Evolutionary conservation across 2,113 vertebrate species (phyloP).

Genomic region (Capreolus pygargus): DNA sequence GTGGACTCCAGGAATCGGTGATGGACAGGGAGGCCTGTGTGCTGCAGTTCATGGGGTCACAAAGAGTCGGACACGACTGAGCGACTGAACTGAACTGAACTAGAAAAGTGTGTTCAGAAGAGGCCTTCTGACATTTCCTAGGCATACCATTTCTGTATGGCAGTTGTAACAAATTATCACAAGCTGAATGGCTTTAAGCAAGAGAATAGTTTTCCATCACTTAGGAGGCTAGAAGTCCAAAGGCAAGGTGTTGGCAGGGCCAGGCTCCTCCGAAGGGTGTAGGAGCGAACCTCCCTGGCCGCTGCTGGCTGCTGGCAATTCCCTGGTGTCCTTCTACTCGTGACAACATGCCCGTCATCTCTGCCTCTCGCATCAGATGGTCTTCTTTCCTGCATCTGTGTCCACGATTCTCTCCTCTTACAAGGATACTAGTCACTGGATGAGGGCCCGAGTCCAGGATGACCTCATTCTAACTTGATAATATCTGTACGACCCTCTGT

Average conservation of each 20-base stretch:
- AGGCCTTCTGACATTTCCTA: neutral
- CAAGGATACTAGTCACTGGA: neutral
- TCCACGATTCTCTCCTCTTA: neutral
- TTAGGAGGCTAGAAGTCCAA: neutral
- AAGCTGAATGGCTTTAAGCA: neutral
- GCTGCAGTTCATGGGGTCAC: no score
- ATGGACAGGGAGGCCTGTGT: no score
- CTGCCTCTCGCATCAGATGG: neutral
- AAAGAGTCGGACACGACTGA: no score
- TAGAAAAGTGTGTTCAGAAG: neutral
- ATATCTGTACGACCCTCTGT: neutral
- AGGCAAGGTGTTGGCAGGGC: neutral
- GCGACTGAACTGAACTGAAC: neutral
- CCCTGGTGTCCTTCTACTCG: neutral
- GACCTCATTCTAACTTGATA: neutral
- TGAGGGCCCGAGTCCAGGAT: neutral
- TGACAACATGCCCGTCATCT: neutral
- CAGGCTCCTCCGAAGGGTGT: no score
- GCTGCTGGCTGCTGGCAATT: neutral
- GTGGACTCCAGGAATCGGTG: no score
- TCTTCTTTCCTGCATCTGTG: neutral
- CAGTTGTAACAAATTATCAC: neutral
- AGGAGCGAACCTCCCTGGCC: neutral
- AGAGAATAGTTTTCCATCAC: neutral
- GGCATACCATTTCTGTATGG: neutral